Conservation (phyloP, 2,113 vertebrate species). For the Vulpes ferrilata region DNA sequence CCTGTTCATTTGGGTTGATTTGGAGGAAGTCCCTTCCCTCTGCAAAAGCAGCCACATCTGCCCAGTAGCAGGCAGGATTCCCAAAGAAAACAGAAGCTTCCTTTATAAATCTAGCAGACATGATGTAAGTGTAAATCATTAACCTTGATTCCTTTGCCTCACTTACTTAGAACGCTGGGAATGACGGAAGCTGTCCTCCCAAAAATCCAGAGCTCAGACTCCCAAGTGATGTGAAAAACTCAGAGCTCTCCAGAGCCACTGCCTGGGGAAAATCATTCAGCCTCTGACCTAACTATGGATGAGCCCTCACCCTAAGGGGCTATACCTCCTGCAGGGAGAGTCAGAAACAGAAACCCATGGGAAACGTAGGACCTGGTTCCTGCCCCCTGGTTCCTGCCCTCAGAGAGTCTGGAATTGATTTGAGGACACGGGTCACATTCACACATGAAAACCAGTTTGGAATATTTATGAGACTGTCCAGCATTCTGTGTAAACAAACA, state of each 20-base stretch:
- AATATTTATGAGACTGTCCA: constrained; percentile 65
- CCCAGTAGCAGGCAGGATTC: constrained; percentile 4
- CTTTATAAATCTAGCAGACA: constrained; percentile 66
- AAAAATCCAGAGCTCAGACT: not conserved
- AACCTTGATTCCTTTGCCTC: constrained; percentile 59
- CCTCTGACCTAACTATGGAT: not conserved
- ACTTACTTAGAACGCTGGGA: not conserved
- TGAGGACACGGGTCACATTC: constrained; percentile 65
- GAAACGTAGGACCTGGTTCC: constrained; percentile 9
- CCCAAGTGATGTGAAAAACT: not conserved
- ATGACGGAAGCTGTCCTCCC: not conserved
- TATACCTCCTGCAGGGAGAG: not conserved
- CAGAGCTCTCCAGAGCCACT: not conserved
- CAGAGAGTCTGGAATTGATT: constrained; percentile 47
- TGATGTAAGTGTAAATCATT: constrained; percentile 65
- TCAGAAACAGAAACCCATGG: constrained; percentile 3
- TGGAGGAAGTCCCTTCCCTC: not conserved
- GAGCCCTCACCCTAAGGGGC: not conserved
- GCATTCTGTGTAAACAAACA: constrained; percentile 1
- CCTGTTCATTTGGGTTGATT: not conserved
- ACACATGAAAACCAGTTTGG: not conserved
- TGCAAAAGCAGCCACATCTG: constrained; percentile 46
- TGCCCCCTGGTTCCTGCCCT: constrained; percentile 50
- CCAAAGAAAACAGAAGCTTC: constrained; percentile 32
- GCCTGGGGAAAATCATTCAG: not conserved